phyloP scores from a whole-genome alignment of 1,140 invertebrate genomes.

The Ostrea denselamellosa region DNA sequence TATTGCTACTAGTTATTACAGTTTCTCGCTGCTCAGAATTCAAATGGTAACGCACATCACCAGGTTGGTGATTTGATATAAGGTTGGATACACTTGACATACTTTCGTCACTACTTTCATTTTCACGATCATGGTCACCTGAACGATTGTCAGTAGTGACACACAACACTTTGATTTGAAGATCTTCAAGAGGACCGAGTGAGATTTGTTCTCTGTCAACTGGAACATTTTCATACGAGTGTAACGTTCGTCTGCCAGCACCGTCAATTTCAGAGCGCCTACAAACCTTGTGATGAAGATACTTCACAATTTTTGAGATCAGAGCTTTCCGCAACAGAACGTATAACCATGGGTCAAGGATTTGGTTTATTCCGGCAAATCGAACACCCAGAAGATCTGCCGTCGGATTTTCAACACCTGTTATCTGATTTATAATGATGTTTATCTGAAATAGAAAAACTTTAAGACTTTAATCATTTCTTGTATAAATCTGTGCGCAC shows the following conservation, averaged over 20 bases:
- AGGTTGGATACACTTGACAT: conserved; percentile 30
- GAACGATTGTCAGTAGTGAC: not conserved
- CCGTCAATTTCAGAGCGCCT: conserved; percentile 20
- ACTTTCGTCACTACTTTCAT: conserved; percentile 31
- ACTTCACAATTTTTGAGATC: conserved; percentile 63
- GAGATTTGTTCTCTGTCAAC: conserved; percentile 17
- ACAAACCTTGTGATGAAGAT: conserved; percentile 56
- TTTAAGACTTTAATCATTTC: not conserved
- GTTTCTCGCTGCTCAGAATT: conserved; percentile 3
- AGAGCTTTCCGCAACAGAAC: conserved; percentile 75
- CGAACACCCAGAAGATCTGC: conserved; percentile 77
- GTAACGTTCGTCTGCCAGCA: conserved; percentile 1
- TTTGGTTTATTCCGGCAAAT: conserved; percentile 78
- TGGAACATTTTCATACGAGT: conserved; percentile 35
- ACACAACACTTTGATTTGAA: conserved; percentile 8
- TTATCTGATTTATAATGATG: conserved; percentile 76
- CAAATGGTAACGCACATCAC: not conserved
- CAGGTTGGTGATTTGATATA: not conserved
- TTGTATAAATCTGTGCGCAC: not conserved
- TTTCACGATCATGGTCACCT: not conserved
- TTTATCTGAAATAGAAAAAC: conserved; percentile 74
- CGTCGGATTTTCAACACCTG: conserved; percentile 64
- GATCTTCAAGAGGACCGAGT: not conserved
- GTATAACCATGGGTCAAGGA: conserved; percentile 80
- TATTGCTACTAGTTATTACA: not conserved